phyloP scores from a whole-genome alignment of 2,797 vertebrate species.

The Odontamblyopus lacepedii region DNA sequence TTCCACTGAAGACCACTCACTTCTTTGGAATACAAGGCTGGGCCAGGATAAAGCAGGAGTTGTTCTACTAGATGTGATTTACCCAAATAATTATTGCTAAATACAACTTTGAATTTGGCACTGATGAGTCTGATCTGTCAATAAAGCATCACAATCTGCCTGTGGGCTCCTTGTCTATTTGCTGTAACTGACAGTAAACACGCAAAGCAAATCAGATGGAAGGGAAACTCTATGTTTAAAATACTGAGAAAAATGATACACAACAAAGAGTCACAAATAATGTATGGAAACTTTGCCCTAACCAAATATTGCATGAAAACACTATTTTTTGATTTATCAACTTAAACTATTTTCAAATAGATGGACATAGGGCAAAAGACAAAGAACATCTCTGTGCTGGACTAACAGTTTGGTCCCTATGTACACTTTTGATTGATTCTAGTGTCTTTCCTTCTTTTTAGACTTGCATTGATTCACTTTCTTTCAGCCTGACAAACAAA shows the following conservation, averaged over 20 bases:
- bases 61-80: slow-evolving; percentile 27
- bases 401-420: not conserved
- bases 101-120: slow-evolving; percentile 38
- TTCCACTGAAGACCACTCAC: slow-evolving; percentile 16
- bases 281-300: not conserved
- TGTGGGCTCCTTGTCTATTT: slow-evolving; percentile 30
- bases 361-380: not conserved
- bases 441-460: not conserved
- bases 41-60: slow-evolving; percentile 9
- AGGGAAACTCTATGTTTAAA: slow-evolving; percentile 3
- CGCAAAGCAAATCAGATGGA: slow-evolving; percentile 23
- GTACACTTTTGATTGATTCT: not conserved
- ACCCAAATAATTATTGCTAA: slow-evolving; percentile 22
- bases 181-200: slow-evolving; percentile 33
- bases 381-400: not conserved
- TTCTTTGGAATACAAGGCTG: slow-evolving; percentile 5
- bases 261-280: not conserved
- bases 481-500: not conserved
- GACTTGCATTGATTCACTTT: not conserved
- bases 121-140: slow-evolving; percentile 26
- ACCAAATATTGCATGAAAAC: not conserved
- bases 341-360: no score
- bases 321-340: not conserved
- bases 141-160: slow-evolving; percentile 33
- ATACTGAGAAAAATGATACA: not conserved